Conservation (phyloP, 2,113 vertebrate genomes). For the Craseonycteris thonglongyai region DNA sequence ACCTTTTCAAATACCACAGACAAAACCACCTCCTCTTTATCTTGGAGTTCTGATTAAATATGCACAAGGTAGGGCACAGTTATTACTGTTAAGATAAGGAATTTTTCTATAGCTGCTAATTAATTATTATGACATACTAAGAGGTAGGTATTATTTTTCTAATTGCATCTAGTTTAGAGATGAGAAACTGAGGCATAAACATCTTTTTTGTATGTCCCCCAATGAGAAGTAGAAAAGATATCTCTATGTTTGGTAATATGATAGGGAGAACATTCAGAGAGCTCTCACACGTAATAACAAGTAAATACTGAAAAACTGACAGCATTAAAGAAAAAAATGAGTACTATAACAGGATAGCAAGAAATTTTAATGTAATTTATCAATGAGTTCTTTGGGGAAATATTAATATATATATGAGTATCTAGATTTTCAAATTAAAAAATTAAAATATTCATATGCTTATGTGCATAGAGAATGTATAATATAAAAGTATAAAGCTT, state of each 20-base stretch:
- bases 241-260: background rate
- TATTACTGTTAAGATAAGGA: background rate
- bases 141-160: background rate
- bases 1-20: background rate
- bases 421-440: background rate
- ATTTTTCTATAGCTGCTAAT: background rate
- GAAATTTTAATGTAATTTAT: background rate
- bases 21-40: rapidly evolving
- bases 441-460: background rate
- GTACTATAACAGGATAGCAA: background rate
- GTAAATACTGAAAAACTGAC: background rate
- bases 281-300: background rate
- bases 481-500: background rate
- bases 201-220: background rate
- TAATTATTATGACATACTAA: background rate
- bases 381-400: background rate
- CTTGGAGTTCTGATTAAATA: background rate
- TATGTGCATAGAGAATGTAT: background rate
- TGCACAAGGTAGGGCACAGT: rapidly evolving
- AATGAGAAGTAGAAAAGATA: background rate
- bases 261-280: background rate
- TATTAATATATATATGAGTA: background rate
- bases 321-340: background rate
- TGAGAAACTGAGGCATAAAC: background rate
- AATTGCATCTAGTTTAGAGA: background rate